Conservation (phyloP, 1,140 invertebrate species). For the Popillia japonica region DNA sequence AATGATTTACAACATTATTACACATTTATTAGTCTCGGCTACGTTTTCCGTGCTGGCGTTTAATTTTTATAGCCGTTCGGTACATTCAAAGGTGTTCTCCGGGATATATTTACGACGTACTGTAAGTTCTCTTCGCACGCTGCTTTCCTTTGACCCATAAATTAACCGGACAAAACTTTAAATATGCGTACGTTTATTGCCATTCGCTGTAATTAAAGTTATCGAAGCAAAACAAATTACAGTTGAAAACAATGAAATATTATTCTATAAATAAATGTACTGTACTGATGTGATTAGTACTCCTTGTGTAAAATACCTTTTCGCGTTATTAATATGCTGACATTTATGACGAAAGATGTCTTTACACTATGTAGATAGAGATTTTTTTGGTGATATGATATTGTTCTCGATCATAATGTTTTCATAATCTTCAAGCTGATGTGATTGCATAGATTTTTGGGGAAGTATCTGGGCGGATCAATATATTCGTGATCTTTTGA, state of each 20-base stretch:
- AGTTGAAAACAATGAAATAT: constrained; percentile 24
- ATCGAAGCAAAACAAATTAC: constrained; percentile 23
- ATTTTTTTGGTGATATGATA: too few species aligned
- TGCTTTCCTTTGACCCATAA: constrained; percentile 17
- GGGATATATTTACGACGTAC: not conserved
- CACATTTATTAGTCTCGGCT: not conserved
- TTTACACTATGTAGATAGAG: too few species aligned
- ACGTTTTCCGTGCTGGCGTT: not conserved
- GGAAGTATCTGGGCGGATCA: too few species aligned
- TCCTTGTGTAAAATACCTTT: not conserved
- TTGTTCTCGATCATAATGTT: too few species aligned
- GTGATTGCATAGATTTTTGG: too few species aligned
- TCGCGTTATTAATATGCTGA: not conserved
- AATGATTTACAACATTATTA: constrained; percentile 10
- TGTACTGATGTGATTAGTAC: not conserved
- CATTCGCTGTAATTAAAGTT: constrained; percentile 23
- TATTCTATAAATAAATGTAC: constrained; percentile 6
- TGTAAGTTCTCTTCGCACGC: constrained; percentile 23
- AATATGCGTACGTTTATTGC: constrained; percentile 26
- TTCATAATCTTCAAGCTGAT: too few species aligned
- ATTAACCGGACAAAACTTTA: constrained; percentile 21
- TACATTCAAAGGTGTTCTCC: not conserved
- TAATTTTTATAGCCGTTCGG: constrained; percentile 16
- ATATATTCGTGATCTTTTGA: too few species aligned
- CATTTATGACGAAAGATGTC: not conserved